phyloP scores from a whole-genome alignment of 2,797 vertebrate genomes.

The Parambassis ranga region DNA sequence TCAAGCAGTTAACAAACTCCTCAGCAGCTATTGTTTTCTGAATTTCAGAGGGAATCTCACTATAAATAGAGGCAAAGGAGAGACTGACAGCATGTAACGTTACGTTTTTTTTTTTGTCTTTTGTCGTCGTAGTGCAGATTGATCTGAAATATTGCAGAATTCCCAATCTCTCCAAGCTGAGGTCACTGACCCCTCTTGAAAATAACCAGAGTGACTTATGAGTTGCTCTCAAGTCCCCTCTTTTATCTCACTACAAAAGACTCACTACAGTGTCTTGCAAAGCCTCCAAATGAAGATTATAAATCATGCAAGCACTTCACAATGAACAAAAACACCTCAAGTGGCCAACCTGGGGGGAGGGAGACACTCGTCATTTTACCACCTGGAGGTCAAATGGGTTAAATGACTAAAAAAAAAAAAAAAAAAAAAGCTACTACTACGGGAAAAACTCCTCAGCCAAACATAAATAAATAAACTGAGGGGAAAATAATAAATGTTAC shows the following conservation, averaged over 20 bases:
- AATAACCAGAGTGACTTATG: constrained; percentile 64
- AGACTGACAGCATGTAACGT: constrained; percentile 33
- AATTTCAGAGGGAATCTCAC: constrained; percentile 34
- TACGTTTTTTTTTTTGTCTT: background rate
- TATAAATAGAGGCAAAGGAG: constrained; percentile 30
- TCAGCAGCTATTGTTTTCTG: constrained; percentile 31
- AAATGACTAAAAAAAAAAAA: background rate
- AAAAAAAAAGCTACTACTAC: background rate
- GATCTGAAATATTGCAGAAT: constrained; percentile 57
- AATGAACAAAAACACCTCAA: constrained; percentile 46
- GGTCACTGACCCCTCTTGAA: constrained; percentile 63
- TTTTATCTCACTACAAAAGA: constrained; percentile 67
- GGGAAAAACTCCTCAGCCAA: background rate
- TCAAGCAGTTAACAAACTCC: constrained; percentile 20
- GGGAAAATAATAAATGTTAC: background rate
- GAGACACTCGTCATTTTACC: constrained; percentile 25
- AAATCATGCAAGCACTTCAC: constrained; percentile 48
- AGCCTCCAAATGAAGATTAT: constrained; percentile 52
- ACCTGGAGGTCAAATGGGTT: constrained; percentile 23
- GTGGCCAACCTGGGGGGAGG: constrained; percentile 3
- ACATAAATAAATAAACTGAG: background rate
- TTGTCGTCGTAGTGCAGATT: constrained; percentile 41
- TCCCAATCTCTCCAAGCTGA: constrained; percentile 59
- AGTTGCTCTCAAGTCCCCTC: constrained; percentile 52
- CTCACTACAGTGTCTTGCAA: constrained; percentile 51